Conservation (phyloP, 1,140 invertebrate genomes). For the Cylas formicarius region DNA sequence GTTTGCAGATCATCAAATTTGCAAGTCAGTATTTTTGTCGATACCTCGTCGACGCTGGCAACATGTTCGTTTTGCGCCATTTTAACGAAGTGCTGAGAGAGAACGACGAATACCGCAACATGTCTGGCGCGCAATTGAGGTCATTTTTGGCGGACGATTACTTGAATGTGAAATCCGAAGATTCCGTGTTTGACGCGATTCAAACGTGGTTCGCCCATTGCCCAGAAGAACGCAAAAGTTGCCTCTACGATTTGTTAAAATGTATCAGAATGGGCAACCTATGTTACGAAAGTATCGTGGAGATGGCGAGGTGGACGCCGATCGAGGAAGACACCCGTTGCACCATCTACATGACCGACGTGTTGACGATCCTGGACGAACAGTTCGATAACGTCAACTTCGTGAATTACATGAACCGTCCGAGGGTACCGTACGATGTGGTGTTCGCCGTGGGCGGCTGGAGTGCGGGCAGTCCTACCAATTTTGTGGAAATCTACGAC, state of each 20-base stretch:
- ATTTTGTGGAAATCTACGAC: constrained; percentile 73
- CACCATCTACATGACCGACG: constrained; percentile 27
- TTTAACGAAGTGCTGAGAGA: constrained; percentile 47
- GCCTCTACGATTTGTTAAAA: constrained; percentile 53
- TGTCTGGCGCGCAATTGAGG: constrained; percentile 49
- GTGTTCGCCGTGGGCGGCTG: constrained; percentile 70
- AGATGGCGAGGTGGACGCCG: constrained; percentile 45
- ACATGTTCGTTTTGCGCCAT: constrained; percentile 47
- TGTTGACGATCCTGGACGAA: constrained; percentile 34
- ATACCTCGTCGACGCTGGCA: constrained; percentile 48
- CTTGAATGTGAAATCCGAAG: constrained; percentile 59
- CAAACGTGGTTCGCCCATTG: constrained; percentile 55
- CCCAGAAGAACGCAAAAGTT: constrained; percentile 43
- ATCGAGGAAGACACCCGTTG: constrained; percentile 44
- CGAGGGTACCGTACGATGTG: constrained; percentile 61
- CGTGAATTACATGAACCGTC: constrained; percentile 49
- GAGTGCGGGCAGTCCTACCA: constrained; percentile 71
- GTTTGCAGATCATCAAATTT: constrained; percentile 59
- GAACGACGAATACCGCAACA: constrained; percentile 48
- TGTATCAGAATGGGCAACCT: constrained; percentile 42
- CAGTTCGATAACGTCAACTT: constrained; percentile 47
- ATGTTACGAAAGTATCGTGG: constrained; percentile 17
- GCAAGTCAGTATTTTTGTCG: constrained; percentile 60
- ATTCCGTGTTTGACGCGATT: constrained; percentile 59
- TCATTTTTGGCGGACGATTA: constrained; percentile 54